Conservation (phyloP, 2,113 vertebrate genomes). For the Stercorarius parasiticus region DNA sequence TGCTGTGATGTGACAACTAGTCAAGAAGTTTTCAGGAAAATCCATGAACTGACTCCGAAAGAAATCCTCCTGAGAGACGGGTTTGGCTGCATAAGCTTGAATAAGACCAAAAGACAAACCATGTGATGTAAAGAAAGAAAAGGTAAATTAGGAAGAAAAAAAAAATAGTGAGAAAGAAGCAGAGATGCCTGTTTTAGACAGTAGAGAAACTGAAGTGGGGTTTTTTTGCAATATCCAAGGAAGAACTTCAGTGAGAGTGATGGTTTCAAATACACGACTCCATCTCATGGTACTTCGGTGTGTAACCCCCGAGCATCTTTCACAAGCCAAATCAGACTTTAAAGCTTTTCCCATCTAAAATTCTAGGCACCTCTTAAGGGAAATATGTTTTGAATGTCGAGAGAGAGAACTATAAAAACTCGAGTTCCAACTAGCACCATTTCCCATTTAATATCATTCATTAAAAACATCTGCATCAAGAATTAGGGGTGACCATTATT, state of each 20-base stretch:
- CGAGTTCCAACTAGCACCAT: background rate
- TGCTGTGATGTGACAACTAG: background rate
- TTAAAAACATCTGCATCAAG: constrained; percentile 28
- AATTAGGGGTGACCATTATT: background rate
- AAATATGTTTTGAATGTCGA: constrained; percentile 26
- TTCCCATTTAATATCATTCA: background rate
- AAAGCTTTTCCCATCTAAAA: background rate
- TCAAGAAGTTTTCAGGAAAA: background rate
- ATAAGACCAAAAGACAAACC: background rate
- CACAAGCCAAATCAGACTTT: background rate
- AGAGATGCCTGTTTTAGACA: background rate
- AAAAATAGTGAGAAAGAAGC: background rate
- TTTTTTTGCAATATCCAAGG: background rate
- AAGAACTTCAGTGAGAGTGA: background rate
- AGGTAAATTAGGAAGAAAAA: background rate
- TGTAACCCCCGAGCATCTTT: background rate
- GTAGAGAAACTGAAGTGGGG: background rate
- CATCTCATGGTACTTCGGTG: background rate
- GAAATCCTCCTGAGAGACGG: background rate
- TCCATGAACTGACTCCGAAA: fast-evolving
- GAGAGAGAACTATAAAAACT: constrained; percentile 2
- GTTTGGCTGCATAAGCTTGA: background rate
- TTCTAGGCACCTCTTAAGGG: background rate
- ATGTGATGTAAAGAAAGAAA: background rate
- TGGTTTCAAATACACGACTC: background rate